These are phyloP conservation scores for Anticlea derivata DNA, from an alignment of 2,888 invertebrate genomes.

Conservation along the genomic window DNA sequence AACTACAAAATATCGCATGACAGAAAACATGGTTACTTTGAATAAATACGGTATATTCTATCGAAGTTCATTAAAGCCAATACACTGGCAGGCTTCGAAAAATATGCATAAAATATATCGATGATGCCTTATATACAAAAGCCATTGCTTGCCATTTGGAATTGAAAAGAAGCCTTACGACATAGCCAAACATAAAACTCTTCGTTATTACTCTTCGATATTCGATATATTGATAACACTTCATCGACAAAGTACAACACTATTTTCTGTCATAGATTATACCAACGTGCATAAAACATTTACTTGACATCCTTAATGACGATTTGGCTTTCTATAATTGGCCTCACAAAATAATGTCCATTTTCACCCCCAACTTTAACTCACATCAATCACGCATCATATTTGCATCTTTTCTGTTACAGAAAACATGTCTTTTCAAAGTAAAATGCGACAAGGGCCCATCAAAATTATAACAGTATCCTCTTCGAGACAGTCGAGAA, in stretches of 20 bases:
- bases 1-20: slow-evolving; percentile 33
- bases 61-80: not conserved
- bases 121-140: not conserved
- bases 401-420: not conserved
- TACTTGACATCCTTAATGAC: slow-evolving; percentile 45
- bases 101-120: too few species aligned
- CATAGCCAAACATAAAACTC: too few species aligned
- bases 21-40: slow-evolving; percentile 29
- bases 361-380: not conserved
- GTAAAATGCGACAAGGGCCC: too few species aligned
- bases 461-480: too few species aligned
- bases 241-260: slow-evolving; percentile 9
- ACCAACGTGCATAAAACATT: slow-evolving; percentile 29
- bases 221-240: not conserved
- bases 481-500: too few species aligned
- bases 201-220: too few species aligned
- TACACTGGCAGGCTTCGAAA: too few species aligned
- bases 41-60: not conserved
- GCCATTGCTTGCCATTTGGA: not conserved
- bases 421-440: not conserved
- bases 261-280: slow-evolving; percentile 21
- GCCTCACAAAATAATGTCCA: slow-evolving; percentile 8
- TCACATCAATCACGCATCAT: not conserved
- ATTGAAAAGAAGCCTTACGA: not conserved
- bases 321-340: slow-evolving; percentile 52